Evolutionary conservation across 1,140 invertebrate genomes (phyloP).

Genomic region (Oncopeltus fasciatus): DNA sequence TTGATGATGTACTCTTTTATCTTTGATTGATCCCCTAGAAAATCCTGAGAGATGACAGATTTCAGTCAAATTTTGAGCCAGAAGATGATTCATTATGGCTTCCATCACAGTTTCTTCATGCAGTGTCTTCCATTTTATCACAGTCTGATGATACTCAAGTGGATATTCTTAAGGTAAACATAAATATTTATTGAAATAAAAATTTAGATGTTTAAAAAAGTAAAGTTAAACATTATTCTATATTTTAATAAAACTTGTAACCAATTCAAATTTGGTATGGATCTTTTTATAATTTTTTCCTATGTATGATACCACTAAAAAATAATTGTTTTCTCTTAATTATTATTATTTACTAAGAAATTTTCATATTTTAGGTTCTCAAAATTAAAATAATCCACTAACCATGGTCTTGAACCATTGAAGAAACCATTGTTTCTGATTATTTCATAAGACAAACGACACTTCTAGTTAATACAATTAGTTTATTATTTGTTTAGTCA

Average conservation of each 20-base stretch:
- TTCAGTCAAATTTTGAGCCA: slow-evolving; percentile 77
- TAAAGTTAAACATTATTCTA: neutral
- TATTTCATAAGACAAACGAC: too few species aligned
- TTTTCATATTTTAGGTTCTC: too few species aligned
- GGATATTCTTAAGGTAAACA: slow-evolving; percentile 47
- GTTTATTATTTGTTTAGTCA: too few species aligned
- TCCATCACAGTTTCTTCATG: slow-evolving; percentile 70
- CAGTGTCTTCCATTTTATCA: slow-evolving; percentile 59
- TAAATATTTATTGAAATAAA: slow-evolving; percentile 12
- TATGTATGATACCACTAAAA: too few species aligned
- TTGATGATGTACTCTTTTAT: neutral
- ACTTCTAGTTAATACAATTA: too few species aligned
- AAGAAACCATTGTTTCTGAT: too few species aligned
- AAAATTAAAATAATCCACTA: too few species aligned
- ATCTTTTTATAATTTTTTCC: too few species aligned
- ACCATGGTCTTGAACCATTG: too few species aligned
- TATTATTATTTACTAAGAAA: too few species aligned
- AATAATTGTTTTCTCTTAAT: too few species aligned
- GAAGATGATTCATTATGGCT: slow-evolving; percentile 84
- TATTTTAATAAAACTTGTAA: neutral
- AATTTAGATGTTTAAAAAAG: neutral
- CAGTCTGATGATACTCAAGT: slow-evolving; percentile 62
- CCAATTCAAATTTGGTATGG: too few species aligned
- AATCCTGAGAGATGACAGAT: slow-evolving; percentile 76
- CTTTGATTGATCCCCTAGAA: slow-evolving; percentile 41